Evolutionary conservation across 2,888 invertebrate genomes (phyloP), one percentile per base, ranked within the genome.

Genomic region (Metacarcinus magister): DNA sequence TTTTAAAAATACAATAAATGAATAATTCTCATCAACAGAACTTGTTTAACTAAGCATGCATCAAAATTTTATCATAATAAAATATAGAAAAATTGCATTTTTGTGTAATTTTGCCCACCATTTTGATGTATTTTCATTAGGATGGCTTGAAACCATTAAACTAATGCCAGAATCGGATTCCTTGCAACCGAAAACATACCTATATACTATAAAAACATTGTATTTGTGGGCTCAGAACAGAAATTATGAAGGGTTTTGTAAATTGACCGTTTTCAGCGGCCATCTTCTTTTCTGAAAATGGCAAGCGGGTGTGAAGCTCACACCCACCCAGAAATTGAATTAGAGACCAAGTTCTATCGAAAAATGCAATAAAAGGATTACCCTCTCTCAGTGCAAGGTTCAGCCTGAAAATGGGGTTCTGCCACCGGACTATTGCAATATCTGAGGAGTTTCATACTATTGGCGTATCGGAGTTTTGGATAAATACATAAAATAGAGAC

Each of bases 251-350:
- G 43, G 90, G 44, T 91, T 91, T 91, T 91, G n/a, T 43, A 91
- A 32, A 91, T 91, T 2, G 19, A 39, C 90, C 90, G 1, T 91
- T 91, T 91, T 91, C 28, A 3, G 90, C 23, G 44, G 90, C 44
- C 90, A 91, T 91, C 90, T 91, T 91, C 44, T 10, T 16, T 60
- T 91, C 90, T 91, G 90, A 91, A 89, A 89, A 91, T n/a, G 39
- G 43, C 23, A 91, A 91, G 90, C 23, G 90, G 90, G 90, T 91
- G 90, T 91, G 90, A 91, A 91, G 90, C 90, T 91, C 90, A 43
- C 90, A 91, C 44, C 90, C 90, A 44, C 43, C 90, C 44, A 91
- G 43, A 91, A 91, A n/a, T 43, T 91, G 90, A n/a, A n/a, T n/a
- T n/a, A n/a, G 89, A 32, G 39, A 89, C 32, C 89, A 89, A 32